Base-by-base conservation (phyloP, 2,113 vertebrate genomes). In the Nothocercus julius region DNA sequence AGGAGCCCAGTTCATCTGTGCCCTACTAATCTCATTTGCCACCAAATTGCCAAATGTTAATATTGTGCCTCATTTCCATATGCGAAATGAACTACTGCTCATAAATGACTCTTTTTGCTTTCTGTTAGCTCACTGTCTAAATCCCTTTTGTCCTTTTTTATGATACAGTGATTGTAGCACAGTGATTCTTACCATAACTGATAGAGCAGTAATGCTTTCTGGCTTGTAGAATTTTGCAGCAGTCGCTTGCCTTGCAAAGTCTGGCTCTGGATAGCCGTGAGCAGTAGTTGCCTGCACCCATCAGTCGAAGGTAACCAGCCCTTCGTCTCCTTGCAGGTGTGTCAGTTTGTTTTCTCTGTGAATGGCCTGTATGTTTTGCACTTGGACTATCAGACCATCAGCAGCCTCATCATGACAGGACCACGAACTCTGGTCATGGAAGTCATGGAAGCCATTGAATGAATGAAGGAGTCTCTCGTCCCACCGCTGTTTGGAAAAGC, bases 281-380 rank as follows among this genome's bases (percentile, higher is more conserved):
- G 53, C 45, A 87, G 87, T 47, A 85, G 49, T 5, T 45, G 49
- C 75, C 45, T 19, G 70, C 81, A 66, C 44, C 6, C 45, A 4
- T 9, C 0, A 0, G 4, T 22, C 20, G 73, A 7, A 75, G 40
- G 76, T 75, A 5, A 72, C 47, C 28, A 30, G 53, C 70, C 32
- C 45, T 74, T 62, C 13, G 63, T 92, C 51, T 90, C 82, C 17
- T n/a, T 85, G 15, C 92, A 99, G 98, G 98, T 98, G 47, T 97
- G 97, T 67, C 98, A 99, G 95, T 98, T 99, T 95, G 97, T 99
- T 59, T 98, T 97, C 92, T 98, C 98, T 24, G 98, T 99, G 82
- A 99, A 99, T 21, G 98, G 98, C 12, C 87, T 95, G 61, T 98
- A 95, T 6, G 98, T 98, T 44, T 96, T 99, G 85, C 92, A 98